Conservation (phyloP, 2,888 invertebrate genomes). For the Ypsolopha sequella region DNA sequence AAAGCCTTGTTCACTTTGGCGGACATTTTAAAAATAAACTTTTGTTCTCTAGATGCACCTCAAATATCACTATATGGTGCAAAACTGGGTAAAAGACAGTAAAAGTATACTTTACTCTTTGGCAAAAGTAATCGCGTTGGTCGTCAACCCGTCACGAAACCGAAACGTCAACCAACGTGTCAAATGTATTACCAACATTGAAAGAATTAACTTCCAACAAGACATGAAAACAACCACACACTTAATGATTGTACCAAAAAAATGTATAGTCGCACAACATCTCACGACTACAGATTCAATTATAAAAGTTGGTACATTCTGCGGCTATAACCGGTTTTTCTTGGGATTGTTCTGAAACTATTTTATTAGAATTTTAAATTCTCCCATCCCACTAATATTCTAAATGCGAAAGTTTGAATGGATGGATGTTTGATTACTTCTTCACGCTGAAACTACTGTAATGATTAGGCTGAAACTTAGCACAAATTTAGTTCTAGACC, state of each 20-base stretch:
- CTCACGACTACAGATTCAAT: too few species aligned
- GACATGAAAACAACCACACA: not conserved
- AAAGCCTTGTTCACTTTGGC: conserved; percentile 73
- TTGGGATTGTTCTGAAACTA: conserved; percentile 1
- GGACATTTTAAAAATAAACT: conserved; percentile 33
- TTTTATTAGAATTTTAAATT: not conserved
- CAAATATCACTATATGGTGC: not conserved
- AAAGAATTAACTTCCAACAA: conserved; percentile 10
- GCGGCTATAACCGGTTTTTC: not conserved
- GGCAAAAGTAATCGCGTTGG: conserved; percentile 13
- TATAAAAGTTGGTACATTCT: not conserved
- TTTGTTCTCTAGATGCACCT: not conserved
- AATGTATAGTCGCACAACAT: too few species aligned
- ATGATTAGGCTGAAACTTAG: too few species aligned
- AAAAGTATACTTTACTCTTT: too few species aligned
- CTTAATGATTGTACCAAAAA: too few species aligned
- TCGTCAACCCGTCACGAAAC: conserved; percentile 14
- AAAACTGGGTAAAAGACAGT: conserved; percentile 3
- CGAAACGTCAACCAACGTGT: conserved; percentile 60
- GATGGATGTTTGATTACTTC: too few species aligned
- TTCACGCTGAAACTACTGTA: too few species aligned
- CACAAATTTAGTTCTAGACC: too few species aligned
- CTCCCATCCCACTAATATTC: too few species aligned
- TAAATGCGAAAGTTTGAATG: too few species aligned
- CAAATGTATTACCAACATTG: conserved; percentile 34